phyloP scores from a whole-genome alignment of 2,888 invertebrate genomes.

The Phoenoteleia sp. region DNA sequence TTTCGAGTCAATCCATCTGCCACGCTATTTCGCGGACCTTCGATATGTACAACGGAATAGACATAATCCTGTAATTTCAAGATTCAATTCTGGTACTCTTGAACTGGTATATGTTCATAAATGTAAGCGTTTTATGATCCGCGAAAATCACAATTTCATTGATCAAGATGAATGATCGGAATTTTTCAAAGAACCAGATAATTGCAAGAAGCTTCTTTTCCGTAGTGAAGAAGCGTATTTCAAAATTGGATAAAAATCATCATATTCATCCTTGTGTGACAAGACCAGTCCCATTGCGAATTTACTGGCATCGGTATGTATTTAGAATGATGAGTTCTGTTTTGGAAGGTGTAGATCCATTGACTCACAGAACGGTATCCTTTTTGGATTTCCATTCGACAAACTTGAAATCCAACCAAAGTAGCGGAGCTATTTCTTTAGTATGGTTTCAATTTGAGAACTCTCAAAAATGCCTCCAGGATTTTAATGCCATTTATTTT shows the following conservation, averaged over 20 bases:
- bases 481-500: too few species aligned
- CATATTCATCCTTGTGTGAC: conserved; percentile 23
- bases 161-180: conserved; percentile 76
- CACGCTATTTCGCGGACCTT: conserved; percentile 74
- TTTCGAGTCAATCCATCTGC: conserved; percentile 77
- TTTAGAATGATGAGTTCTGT: conserved; percentile 12
- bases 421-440: too few species aligned
- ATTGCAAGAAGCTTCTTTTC: conserved; percentile 78
- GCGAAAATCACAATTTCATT: conserved; percentile 70
- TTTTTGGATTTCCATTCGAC: too few species aligned
- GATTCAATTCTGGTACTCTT: conserved; percentile 59
- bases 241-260: conserved; percentile 60
- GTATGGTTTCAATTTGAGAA: too few species aligned
- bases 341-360: not conserved
- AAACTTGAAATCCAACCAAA: too few species aligned
- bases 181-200: conserved; percentile 74
- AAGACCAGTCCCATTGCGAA: conserved; percentile 46
- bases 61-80: conserved; percentile 2
- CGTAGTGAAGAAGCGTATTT: conserved; percentile 71
- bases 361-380: conserved; percentile 1
- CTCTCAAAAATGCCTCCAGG: too few species aligned
- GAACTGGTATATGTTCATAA: conserved; percentile 71
- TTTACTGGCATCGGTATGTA: conserved; percentile 54
- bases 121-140: conserved; percentile 77
- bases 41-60: not conserved